Conservation (phyloP, 1,140 invertebrate species). For the Aphis craccivora region DNA sequence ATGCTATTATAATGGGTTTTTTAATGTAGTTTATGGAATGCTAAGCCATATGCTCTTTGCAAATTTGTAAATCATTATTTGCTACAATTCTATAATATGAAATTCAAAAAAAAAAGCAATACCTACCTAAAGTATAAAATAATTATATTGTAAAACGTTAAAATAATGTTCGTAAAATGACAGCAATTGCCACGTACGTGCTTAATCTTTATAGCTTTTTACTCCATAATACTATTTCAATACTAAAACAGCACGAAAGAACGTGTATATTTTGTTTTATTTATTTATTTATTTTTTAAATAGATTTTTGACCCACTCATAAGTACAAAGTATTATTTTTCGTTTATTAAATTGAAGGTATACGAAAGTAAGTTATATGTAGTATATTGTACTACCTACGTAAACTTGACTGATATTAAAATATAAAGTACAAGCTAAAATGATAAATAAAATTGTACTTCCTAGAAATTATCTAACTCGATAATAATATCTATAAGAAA, state of each 20-base stretch:
- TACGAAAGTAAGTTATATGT: not conserved
- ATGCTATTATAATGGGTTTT: not conserved
- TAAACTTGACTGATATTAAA: not conserved
- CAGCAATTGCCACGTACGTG: not conserved
- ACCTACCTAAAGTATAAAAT: not conserved
- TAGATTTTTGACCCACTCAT: not conserved
- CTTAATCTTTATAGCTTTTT: not conserved
- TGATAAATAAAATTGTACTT: not conserved
- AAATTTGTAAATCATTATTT: not conserved
- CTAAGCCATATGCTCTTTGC: not conserved
- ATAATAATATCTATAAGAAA: not conserved
- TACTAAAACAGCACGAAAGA: not conserved
- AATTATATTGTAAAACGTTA: not conserved
- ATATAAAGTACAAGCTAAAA: not conserved
- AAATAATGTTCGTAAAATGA: not conserved
- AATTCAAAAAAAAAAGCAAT: not conserved
- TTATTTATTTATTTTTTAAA: not conserved
- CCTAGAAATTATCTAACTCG: not conserved
- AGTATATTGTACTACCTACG: not conserved
- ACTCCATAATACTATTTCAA: not conserved
- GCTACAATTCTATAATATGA: not conserved
- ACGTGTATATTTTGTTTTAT: not conserved
- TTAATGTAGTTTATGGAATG: not conserved
- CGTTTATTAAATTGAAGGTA: not conserved
- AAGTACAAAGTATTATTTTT: not conserved